Percentiles rank a stretch among this genome's conserved stretches.
These are phyloP conservation scores for Phrynocephalus versicolor DNA, from an alignment of 2,113 vertebrate genomes.

Conservation along the genomic window DNA sequence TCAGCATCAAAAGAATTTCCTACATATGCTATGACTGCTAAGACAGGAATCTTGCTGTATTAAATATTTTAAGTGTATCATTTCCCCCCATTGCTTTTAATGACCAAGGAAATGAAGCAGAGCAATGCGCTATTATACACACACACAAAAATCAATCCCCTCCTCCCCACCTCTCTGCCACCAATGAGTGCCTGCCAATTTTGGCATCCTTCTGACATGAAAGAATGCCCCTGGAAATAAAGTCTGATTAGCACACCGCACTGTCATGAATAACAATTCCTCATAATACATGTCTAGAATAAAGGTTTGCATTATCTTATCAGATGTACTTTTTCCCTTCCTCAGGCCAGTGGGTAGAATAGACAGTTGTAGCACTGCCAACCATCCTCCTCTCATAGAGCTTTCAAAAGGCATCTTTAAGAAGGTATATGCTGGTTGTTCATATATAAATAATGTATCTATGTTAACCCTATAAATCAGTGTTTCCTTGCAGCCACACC, in stretches of 20 bases:
- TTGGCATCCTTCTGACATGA: constrained; percentile 20
- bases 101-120: constrained; percentile 57
- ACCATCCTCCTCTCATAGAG: not conserved
- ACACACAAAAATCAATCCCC: constrained; percentile 30
- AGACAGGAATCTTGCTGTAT: constrained; percentile 44
- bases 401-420: not conserved
- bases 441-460: constrained; percentile 1
- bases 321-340: not conserved
- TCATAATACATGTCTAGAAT: constrained; percentile 23
- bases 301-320: constrained; percentile 24
- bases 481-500: too few relatives aligned
- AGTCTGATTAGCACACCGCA: constrained; percentile 29
- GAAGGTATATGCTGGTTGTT: not conserved
- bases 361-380: not conserved
- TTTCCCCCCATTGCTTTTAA: constrained; percentile 34
- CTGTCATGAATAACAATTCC: constrained; percentile 37
- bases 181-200: constrained; percentile 51
- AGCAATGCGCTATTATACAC: constrained; percentile 19
- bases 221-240: constrained; percentile 45
- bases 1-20: constrained; percentile 46
- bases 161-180: constrained; percentile 11
- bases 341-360: not conserved
- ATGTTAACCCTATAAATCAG: not conserved
- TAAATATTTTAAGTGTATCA: constrained; percentile 57
- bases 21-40: constrained; percentile 28